Percentiles rank a stretch among this genome's conserved stretches.
Evolutionary conservation across 2,797 vertebrate species (phyloP).

Genomic region (Allobates femoralis): DNA sequence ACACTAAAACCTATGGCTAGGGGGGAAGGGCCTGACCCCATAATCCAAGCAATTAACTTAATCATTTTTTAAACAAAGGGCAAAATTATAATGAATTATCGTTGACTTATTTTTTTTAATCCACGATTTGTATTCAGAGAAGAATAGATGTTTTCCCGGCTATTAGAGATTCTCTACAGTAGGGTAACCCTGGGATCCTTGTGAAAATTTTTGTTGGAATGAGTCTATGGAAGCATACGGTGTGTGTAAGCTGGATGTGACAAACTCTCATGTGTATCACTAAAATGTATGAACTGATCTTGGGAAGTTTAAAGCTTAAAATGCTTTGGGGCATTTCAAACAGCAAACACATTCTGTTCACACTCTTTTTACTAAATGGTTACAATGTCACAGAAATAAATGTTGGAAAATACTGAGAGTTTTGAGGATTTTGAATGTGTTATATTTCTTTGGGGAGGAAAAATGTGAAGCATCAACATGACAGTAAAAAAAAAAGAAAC

Average conservation of each 20-base stretch:
- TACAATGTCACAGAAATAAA: conserved; percentile 11
- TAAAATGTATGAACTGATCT: conserved; percentile 41
- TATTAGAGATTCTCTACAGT: conserved; percentile 15
- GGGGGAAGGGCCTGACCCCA: no score
- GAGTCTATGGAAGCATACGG: conserved; percentile 35
- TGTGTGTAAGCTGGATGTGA: conserved; percentile 50
- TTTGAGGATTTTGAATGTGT: neutral
- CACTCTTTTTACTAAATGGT: conserved; percentile 3
- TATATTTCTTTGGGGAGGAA: neutral
- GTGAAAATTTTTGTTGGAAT: conserved; percentile 30
- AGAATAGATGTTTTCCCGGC: neutral
- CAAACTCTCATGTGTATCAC: conserved; percentile 31
- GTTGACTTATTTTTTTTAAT: conserved; percentile 5
- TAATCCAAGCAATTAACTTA: no score
- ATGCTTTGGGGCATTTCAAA: conserved; percentile 52
- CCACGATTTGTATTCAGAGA: conserved; percentile 1
- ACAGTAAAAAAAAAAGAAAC: no score
- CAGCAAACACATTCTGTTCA: conserved; percentile 18
- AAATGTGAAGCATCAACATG: neutral
- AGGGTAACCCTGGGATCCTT: conserved; percentile 8
- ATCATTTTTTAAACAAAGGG: neutral
- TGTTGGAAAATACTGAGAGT: neutral
- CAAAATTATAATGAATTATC: conserved; percentile 3
- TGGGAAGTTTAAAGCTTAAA: conserved; percentile 49
- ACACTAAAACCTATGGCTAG: no score